phyloP scores from a whole-genome alignment of 2,113 vertebrate genomes.

The Cryptotis parvus region DNA sequence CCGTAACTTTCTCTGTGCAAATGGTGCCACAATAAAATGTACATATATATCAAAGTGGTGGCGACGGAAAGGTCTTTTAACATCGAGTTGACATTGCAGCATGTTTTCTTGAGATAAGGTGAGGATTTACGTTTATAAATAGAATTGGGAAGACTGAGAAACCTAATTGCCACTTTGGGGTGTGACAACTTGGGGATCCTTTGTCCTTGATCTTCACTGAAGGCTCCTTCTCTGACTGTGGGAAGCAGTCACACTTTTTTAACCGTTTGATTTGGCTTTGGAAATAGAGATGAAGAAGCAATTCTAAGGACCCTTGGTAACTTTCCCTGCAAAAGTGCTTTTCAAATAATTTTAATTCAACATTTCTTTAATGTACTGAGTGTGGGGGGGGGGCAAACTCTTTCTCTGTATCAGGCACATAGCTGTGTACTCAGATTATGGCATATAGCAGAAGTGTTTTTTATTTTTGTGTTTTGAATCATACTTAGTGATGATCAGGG shows the following conservation, averaged over 20 bases:
- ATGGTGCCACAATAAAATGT: slow-evolving; percentile 72
- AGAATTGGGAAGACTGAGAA: slow-evolving; percentile 41
- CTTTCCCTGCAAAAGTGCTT: background rate
- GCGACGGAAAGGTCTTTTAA: slow-evolving; percentile 69
- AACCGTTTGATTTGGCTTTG: slow-evolving; percentile 46
- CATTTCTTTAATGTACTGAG: background rate
- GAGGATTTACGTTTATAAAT: slow-evolving; percentile 76
- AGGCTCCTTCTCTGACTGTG: background rate
- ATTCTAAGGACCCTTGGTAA: background rate
- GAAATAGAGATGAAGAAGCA: background rate
- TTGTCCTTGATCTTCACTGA: slow-evolving; percentile 68
- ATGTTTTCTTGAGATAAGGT: slow-evolving; percentile 79
- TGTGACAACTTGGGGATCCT: slow-evolving; percentile 68
- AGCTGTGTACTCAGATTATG: background rate
- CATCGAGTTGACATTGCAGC: slow-evolving; percentile 69
- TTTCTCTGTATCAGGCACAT: background rate
- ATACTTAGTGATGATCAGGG: too few species aligned
- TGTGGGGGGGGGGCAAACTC: background rate
- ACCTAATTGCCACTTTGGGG: slow-evolving; percentile 69
- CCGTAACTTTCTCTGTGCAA: slow-evolving; percentile 59
- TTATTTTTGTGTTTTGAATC: too few species aligned
- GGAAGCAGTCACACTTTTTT: background rate
- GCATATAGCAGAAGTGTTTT: too few species aligned
- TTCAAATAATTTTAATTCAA: background rate
- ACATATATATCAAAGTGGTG: slow-evolving; percentile 75